Percentiles rank a stretch among this genome's conserved stretches.
phyloP scores from a whole-genome alignment of 2,888 invertebrate genomes.

The Chironomus riparius region DNA sequence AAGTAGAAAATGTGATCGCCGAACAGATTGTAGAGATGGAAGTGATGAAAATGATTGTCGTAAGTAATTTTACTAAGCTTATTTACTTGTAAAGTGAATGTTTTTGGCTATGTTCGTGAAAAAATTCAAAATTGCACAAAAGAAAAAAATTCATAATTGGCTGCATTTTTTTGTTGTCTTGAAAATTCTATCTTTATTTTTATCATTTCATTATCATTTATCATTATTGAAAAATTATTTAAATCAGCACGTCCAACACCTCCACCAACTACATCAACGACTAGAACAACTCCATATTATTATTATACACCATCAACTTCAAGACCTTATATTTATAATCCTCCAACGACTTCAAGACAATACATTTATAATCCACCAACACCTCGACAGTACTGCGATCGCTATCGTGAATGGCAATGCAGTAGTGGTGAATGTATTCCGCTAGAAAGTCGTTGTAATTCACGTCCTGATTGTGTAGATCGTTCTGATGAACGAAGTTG shows the following conservation, averaged over 20 bases:
- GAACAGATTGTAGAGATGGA: slow-evolving; percentile 48
- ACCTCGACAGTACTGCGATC: slow-evolving; percentile 29
- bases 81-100: background rate
- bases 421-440: slow-evolving; percentile 38
- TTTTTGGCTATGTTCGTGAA: background rate
- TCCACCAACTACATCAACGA: background rate
- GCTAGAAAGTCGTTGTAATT: slow-evolving; percentile 44
- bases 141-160: background rate
- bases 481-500: slow-evolving; percentile 52
- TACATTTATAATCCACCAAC: slow-evolving; percentile 28
- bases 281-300: background rate
- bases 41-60: slow-evolving; percentile 51
- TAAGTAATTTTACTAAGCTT: slow-evolving; percentile 34
- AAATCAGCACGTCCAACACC: background rate
- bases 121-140: background rate
- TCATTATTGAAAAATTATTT: background rate
- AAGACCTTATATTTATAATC: slow-evolving; percentile 24
- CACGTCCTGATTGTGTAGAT: slow-evolving; percentile 47
- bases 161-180: background rate
- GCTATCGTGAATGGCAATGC: slow-evolving; percentile 38
- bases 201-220: background rate
- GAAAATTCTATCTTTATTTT: background rate
- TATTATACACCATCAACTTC: background rate
- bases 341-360: slow-evolving; percentile 18
- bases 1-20: slow-evolving; percentile 48